Evolutionary conservation across 2,888 invertebrate species (phyloP), one percentile per base, ranked within the genome.

Genomic region (Philopedon plagiatum): DNA sequence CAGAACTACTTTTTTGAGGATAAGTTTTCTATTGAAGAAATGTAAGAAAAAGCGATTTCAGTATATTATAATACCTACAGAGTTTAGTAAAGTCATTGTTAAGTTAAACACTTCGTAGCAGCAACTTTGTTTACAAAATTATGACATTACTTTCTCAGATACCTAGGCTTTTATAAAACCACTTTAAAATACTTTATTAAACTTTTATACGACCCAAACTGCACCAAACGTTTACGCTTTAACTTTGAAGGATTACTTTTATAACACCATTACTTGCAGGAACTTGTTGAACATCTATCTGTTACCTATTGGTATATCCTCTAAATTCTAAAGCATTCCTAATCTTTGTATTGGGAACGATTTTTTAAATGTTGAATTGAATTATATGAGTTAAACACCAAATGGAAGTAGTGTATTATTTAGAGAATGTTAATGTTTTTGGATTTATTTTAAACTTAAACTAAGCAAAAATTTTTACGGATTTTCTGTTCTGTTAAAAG

Each of bases 271-370:
- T 37, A 37, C 13, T 58, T 58, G 37, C 13, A 5, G 18, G 39
- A 58, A 58, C 39, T 58, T 58, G 57, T 58, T 58, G 57, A 46
- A 46, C 21, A 46, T 46, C 46, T 46, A 46, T 46, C 3, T 32
- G 11, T 32, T 32, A 32, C 3, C 32, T 11, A 11, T 32, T 1
- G 7, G 5, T 32, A 5, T 1, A 32, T n/a, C n/a, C n/a, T n/a
- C n/a, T n/a, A n/a, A n/a, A n/a, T n/a, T n/a, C n/a, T n/a, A n/a
- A n/a, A n/a, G n/a, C n/a, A n/a, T n/a, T n/a, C n/a, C n/a, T n/a
- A n/a, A n/a, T n/a, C n/a, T n/a, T n/a, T n/a, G n/a, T n/a, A n/a
- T n/a, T n/a, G n/a, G n/a, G n/a, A n/a, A n/a, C n/a, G n/a, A n/a
- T n/a, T n/a, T n/a, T n/a, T n/a, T n/a, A n/a, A n/a, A n/a, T n/a